These are phyloP conservation scores for Sternotherus odoratus DNA, from an alignment of 2,797 vertebrate species.

Conservation along the genomic window DNA sequence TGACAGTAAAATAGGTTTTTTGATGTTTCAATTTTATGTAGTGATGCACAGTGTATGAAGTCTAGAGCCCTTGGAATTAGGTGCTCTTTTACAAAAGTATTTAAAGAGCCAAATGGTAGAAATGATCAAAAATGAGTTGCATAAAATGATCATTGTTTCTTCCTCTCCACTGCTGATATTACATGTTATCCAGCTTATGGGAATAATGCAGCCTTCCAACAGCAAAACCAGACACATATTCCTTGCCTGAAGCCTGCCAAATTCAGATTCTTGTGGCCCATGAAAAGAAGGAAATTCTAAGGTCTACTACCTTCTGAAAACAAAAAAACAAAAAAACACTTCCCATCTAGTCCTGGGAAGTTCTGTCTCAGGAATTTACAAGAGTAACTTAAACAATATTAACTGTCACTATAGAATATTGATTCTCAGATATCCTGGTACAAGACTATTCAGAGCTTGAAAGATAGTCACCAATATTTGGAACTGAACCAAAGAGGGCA, in stretches of 20 bases:
- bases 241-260: neutral
- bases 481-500: neutral
- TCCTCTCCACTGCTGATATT: neutral
- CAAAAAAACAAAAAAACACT: neutral
- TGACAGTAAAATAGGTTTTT: accelerated
- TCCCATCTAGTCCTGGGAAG: neutral
- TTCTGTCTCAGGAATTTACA: neutral
- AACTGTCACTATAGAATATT: neutral
- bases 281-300: neutral
- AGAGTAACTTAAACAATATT: neutral
- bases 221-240: neutral
- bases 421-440: accelerated
- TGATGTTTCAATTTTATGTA: neutral
- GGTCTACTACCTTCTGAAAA: neutral
- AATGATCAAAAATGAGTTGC: neutral
- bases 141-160: neutral
- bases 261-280: neutral
- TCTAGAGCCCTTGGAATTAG: neutral
- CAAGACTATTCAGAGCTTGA: neutral
- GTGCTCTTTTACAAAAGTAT: neutral
- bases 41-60: neutral
- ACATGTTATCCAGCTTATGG: neutral
- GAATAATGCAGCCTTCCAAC: neutral
- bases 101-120: neutral
- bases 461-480: neutral